Base-by-base conservation (phyloP, 1,140 invertebrate species). In the Pogonomyrmex californicus region DNA sequence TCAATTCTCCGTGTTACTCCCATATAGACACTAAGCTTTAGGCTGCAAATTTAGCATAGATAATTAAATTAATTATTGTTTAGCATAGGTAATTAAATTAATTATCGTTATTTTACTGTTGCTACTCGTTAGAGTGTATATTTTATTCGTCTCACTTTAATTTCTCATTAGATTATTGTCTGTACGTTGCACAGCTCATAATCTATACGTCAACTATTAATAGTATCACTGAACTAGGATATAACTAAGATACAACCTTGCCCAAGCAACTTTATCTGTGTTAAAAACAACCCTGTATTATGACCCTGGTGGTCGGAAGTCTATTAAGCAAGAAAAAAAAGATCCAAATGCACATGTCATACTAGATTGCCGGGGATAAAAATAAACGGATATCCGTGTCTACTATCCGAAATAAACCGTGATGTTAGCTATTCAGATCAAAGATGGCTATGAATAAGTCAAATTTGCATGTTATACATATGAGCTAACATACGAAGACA, bases 401-500 rank as follows among this genome's bases (percentile, higher is more conserved):
- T 58, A 54, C 36, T 86, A 30, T 89, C 49, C 75, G 54, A 51
- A 23, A 79, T 58, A 47, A 79, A 41, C 68, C 17, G 73, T 51
- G 75, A 33, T 30, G 30, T 68, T 78, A 82, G 70, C 58, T 73
- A 65, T 58, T 91, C 66, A 63, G 54, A 82, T 47, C 70, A 86
- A 66, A 51, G 30, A 85, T 49, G 82, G 47, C 17, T 86, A 75
- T 58, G 58, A 78, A 63, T 71, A 90, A 81, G 70, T 90, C 47
- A 30, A 79, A 79, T 65, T 14, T 65, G 76, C 56, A 86, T 4
- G 47, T 87, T 86, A 85, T 89, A 90, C 71, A 86, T 85, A 49
- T 51, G 63, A 79, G 85, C 44, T 70, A 23, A 23, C 23, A 23
- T 23, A 23, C 23, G 66, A 87, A 66, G 23, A 85, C 51, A 70